phyloP scores from a whole-genome alignment of 2,888 invertebrate genomes.

The Mesochorus sp. region DNA sequence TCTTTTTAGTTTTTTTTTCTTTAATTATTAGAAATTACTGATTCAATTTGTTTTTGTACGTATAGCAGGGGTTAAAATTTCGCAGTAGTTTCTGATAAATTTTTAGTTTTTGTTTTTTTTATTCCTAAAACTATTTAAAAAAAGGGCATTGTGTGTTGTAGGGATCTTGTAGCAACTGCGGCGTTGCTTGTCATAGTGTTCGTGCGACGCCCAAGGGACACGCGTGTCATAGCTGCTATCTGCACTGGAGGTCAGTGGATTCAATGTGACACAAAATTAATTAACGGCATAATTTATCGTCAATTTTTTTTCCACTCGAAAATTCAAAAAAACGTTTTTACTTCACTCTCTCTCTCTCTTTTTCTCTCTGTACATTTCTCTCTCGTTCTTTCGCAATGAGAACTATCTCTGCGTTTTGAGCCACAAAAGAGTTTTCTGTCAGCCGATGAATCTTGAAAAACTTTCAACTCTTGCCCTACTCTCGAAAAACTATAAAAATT shows the following conservation, averaged over 20 bases:
- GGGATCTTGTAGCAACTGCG: conserved; percentile 87
- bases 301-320: neutral
- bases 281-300: conserved; percentile 39
- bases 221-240: conserved; percentile 92
- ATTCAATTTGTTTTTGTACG: conserved; percentile 6
- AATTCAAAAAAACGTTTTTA: no score
- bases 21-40: neutral
- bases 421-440: neutral
- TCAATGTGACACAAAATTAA: conserved; percentile 69
- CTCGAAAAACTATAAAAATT: neutral
- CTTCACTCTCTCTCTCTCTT: neutral
- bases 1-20: no score
- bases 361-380: conserved; percentile 10
- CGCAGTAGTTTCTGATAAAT: conserved; percentile 55
- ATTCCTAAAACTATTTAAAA: conserved; percentile 55
- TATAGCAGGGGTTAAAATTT: conserved; percentile 33
- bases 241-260: conserved; percentile 91
- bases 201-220: conserved; percentile 90
- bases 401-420: neutral
- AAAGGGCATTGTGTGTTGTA: conserved; percentile 81
- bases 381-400: neutral
- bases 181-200: conserved; percentile 89
- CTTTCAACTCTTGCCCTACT: conserved; percentile 1
- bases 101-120: conserved; percentile 24
- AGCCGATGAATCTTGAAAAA: conserved; percentile 12